These are phyloP conservation scores for Tetheella fluctuosa DNA, from an alignment of 2,888 invertebrate species.

Conservation along the genomic window DNA sequence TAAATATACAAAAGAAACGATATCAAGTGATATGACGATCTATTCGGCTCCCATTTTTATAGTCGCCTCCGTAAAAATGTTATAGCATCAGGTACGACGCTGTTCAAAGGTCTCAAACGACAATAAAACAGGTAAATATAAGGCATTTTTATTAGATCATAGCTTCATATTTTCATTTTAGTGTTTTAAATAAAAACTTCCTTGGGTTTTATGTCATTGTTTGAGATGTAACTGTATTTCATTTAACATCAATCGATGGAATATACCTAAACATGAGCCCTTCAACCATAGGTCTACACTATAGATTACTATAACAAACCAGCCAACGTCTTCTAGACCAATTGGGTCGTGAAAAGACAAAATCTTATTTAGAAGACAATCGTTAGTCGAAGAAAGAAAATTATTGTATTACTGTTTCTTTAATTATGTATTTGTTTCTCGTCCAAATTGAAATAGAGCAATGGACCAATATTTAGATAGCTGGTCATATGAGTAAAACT, in stretches of 20 bases:
- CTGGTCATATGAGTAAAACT: too few relatives aligned
- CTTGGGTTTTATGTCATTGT: neutral
- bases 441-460: too few relatives aligned
- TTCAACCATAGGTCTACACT: too few relatives aligned
- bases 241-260: neutral
- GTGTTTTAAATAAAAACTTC: conserved; percentile 9
- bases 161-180: conserved; percentile 6
- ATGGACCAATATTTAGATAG: too few relatives aligned
- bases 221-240: neutral
- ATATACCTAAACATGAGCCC: neutral
- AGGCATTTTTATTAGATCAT: conserved; percentile 68
- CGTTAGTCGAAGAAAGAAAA: too few relatives aligned
- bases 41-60: conserved; percentile 51
- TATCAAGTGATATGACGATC: conserved; percentile 69
- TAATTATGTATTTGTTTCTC: too few relatives aligned
- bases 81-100: conserved; percentile 63
- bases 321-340: too few relatives aligned
- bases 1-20: conserved; percentile 80
- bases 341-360: too few relatives aligned
- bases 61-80: conserved; percentile 40
- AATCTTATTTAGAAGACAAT: too few relatives aligned
- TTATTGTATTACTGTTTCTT: too few relatives aligned
- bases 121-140: conserved; percentile 70
- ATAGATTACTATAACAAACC: too few relatives aligned
- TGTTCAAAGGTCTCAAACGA: conserved; percentile 52